Conservation (phyloP, 1,140 invertebrate genomes). For the Heliconius himera region DNA sequence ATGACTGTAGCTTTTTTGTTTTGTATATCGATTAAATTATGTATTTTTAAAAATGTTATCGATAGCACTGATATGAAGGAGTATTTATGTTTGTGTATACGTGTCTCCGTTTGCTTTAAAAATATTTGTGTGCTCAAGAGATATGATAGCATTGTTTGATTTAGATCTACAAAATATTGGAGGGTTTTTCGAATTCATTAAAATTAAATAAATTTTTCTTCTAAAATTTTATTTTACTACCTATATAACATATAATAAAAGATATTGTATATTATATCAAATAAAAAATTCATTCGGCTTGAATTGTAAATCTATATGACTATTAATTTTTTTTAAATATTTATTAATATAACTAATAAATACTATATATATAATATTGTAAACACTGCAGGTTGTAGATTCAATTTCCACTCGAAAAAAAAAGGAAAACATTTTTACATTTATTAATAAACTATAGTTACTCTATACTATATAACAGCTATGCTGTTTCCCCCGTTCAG, state of each 20-base stretch:
- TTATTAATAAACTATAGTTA: no score
- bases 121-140: not conserved
- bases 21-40: not conserved
- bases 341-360: no score
- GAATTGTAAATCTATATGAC: no score
- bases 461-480: no score
- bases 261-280: no score
- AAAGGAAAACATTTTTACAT: no score
- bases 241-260: not conserved
- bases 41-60: not conserved
- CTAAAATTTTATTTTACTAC: not conserved
- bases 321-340: no score
- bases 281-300: no score
- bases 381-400: no score
- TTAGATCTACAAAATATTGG: not conserved
- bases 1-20: not conserved
- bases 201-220: not conserved
- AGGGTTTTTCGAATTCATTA: not conserved
- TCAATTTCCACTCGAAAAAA: no score
- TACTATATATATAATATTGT: no score
- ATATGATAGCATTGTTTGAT: conserved; percentile 8
- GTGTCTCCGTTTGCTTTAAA: not conserved
- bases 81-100: not conserved
- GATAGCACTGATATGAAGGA: not conserved
- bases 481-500: not conserved